These are phyloP conservation scores for Spea multiplicata DNA, from an alignment of 2,113 vertebrate genomes.

Conservation along the genomic window DNA sequence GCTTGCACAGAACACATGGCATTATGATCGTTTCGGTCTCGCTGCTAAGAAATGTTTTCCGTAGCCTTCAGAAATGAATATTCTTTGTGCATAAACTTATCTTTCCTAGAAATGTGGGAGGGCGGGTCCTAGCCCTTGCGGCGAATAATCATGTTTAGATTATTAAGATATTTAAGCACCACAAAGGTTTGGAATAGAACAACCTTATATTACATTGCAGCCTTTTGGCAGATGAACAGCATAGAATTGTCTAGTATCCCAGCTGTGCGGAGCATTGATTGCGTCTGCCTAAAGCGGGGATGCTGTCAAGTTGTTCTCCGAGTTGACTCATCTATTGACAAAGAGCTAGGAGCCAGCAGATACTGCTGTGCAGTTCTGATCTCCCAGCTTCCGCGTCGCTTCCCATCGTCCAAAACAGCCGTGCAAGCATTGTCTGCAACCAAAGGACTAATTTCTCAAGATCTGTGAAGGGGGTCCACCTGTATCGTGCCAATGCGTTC, in stretches of 20 bases:
- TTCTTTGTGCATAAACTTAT: background rate
- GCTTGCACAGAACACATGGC: conserved; percentile 9
- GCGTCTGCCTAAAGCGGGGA: conserved; percentile 81
- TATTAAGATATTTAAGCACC: background rate
- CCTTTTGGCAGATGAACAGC: conserved; percentile 22
- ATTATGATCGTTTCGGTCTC: conserved; percentile 12
- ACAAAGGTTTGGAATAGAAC: conserved; percentile 20
- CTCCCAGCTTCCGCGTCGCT: conserved; percentile 60
- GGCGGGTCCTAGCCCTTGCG: background rate
- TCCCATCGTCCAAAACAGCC: conserved; percentile 58
- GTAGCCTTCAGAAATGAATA: conserved; percentile 26
- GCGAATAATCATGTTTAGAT: background rate
- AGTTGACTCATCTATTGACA: conserved; percentile 83
- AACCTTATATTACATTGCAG: background rate
- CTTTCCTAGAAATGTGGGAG: background rate
- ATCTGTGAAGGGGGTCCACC: background rate
- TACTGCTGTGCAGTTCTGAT: conserved; percentile 60
- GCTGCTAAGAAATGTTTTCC: conserved; percentile 31
- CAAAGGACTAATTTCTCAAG: conserved; percentile 42
- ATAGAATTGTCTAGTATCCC: conserved; percentile 65
- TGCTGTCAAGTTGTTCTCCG: conserved; percentile 77
- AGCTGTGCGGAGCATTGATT: conserved; percentile 78
- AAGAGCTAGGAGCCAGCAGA: conserved; percentile 70
- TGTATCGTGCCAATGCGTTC: background rate
- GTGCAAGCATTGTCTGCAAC: conserved; percentile 58